Evolutionary conservation across 2,888 invertebrate species (phyloP).

Genomic region (Microctonus hyperodae): DNA sequence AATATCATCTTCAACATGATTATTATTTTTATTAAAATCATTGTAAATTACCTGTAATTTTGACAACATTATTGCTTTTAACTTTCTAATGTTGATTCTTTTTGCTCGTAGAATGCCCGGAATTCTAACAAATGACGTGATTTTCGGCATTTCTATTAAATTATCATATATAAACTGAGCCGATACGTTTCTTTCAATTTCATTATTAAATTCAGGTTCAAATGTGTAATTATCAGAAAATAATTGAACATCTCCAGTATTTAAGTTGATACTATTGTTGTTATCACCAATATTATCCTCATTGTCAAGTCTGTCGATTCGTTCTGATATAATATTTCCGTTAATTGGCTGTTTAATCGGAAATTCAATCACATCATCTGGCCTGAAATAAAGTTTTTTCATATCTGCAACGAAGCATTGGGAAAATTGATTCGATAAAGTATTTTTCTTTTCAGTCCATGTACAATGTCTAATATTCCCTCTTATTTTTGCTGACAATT

Average conservation of each 20-base stretch:
- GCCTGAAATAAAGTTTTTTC: too few species aligned
- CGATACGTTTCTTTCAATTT: background rate
- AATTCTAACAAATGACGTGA: background rate
- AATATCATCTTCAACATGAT: background rate
- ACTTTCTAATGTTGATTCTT: background rate
- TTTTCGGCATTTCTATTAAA: background rate
- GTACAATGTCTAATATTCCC: too few species aligned
- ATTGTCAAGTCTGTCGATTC: too few species aligned
- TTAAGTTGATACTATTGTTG: too few species aligned
- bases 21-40: background rate
- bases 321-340: too few species aligned
- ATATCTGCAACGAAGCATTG: too few species aligned
- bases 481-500: slow-evolving; percentile 20
- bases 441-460: background rate
- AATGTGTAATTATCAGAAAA: background rate
- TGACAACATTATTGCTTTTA: background rate
- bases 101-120: background rate
- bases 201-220: background rate
- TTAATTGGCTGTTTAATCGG: too few species aligned
- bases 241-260: background rate
- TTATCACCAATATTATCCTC: too few species aligned
- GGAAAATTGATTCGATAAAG: too few species aligned
- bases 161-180: background rate
- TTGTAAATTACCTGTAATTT: background rate
- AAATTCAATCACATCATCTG: too few species aligned